phyloP scores from a whole-genome alignment of 1,140 invertebrate species.

The Riptortus pedestris region DNA sequence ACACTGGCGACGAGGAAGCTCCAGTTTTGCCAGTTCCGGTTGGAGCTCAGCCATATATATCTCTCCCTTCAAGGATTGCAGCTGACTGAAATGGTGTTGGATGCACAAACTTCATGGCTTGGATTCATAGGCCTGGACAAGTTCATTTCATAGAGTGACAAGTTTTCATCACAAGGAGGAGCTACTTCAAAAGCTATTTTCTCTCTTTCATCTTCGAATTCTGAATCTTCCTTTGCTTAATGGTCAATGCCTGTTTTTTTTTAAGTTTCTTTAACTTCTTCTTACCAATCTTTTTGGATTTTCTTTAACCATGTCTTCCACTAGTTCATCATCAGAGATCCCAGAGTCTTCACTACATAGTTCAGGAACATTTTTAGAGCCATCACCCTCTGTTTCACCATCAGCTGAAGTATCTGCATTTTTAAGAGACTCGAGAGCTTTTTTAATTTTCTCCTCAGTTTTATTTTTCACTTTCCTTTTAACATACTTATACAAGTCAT shows the following conservation, averaged over 20 bases:
- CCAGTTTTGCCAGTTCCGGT: constrained; percentile 98
- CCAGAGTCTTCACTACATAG: background rate
- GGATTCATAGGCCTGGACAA: constrained; percentile 74
- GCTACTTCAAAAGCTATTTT: constrained; percentile 67
- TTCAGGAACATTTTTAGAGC: too few relatives aligned
- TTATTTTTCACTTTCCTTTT: constrained; percentile 68
- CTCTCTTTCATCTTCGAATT: constrained; percentile 43
- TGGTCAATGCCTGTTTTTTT: constrained; percentile 38
- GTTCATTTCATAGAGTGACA: constrained; percentile 87
- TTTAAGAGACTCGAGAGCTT: constrained; percentile 43
- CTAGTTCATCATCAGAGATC: constrained; percentile 33
- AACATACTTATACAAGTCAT: constrained; percentile 71
- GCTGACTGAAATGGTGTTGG: constrained; percentile 95
- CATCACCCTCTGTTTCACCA: too few relatives aligned
- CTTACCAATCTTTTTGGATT: constrained; percentile 5
- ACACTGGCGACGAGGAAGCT: too few relatives aligned
- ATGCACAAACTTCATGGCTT: constrained; percentile 73
- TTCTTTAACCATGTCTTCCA: constrained; percentile 1
- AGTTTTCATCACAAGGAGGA: constrained; percentile 53
- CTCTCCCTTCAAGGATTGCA: constrained; percentile 79
- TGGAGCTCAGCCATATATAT: constrained; percentile 91
- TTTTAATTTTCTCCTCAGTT: constrained; percentile 75
- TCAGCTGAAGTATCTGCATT: too few relatives aligned
- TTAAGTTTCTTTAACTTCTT: constrained; percentile 38
- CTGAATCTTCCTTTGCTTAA: constrained; percentile 37